Evolutionary conservation across 2,113 vertebrate genomes (phyloP), one percentile per base, ranked within the genome.

Genomic region (Phaethornis superciliosus): DNA sequence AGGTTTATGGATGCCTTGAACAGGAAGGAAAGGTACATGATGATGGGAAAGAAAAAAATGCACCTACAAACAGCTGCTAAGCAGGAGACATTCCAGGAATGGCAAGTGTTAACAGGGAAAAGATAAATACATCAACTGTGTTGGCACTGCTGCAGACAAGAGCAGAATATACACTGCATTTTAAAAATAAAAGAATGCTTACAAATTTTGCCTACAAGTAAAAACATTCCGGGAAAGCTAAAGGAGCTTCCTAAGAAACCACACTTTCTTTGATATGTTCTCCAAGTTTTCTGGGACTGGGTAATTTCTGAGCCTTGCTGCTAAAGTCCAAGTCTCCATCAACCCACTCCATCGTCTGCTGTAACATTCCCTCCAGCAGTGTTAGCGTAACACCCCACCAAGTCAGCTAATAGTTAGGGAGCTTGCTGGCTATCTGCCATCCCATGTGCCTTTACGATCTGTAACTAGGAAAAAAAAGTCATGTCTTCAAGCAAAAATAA

Each of bases 1-100:
- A 95, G 96, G 93, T 96, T 96, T 96, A 97, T 89, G 90, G 95
- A 95, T 94, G 94, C 90, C 91, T 89, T 70, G 63, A 96, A 96
- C 89, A 96, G 88, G 94, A 96, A 96, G 90, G 83, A 96, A 96
- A 96, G 91, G 96, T 95, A 94, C 90, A 94, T 71, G 89, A 92
- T 77, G 59, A 92, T 82, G 88, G 71, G 87, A 92, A 40, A 91
- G 86, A 58, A 15, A 70, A 65, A 62, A 81, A 59, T 67, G 0
- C 81, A 96, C 93, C 94, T 95, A 92, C 95, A 95, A 92, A 90
- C 85, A 95, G 91, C 95, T 94, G 92, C 80, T 81, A 87, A 93
- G 81, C 80, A 87, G 70, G 68, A 97, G 83, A 92, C 7, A 10
- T 93, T 94, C 93, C 88, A 95, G 88, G 71, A 90, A 93, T 14